Conservation (phyloP, 2,113 vertebrate species). For the Sminthopsis crassicaudata region DNA sequence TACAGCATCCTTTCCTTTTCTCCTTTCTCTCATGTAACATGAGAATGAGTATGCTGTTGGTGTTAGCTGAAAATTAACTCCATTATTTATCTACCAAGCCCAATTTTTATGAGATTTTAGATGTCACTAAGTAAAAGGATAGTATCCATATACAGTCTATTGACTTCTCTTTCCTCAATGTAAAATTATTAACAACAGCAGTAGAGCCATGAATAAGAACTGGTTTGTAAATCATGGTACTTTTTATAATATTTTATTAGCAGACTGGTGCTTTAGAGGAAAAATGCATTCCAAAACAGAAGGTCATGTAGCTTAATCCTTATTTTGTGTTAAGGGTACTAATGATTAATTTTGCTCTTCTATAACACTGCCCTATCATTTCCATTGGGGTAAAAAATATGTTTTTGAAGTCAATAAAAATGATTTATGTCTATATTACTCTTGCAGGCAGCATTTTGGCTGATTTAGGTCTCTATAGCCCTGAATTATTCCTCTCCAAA, state of each 20-base stretch:
- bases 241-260: conserved; percentile 61
- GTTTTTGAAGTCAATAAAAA: conserved; percentile 71
- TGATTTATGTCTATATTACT: conserved; percentile 61
- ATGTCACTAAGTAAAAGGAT: conserved; percentile 22
- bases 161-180: conserved; percentile 49
- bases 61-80: conserved; percentile 10
- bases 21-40: not conserved
- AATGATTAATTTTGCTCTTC: conserved; percentile 67
- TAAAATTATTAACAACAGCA: conserved; percentile 46
- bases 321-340: conserved; percentile 57
- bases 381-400: conserved; percentile 66
- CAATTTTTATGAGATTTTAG: conserved; percentile 12
- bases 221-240: conserved; percentile 40
- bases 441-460: conserved; percentile 21
- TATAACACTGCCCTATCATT: conserved; percentile 62
- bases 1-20: not conserved
- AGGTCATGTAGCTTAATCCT: conserved; percentile 57
- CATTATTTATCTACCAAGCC: conserved; percentile 5
- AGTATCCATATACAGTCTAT: conserved; percentile 42
- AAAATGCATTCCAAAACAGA: conserved; percentile 63
- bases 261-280: conserved; percentile 26
- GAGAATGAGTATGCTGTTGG: not conserved
- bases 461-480: conserved; percentile 64
- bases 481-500: conserved; percentile 72
- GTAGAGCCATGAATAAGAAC: conserved; percentile 19